Base-by-base conservation (phyloP, 2,113 vertebrate species). In the Zosterops hypoxanthus region DNA sequence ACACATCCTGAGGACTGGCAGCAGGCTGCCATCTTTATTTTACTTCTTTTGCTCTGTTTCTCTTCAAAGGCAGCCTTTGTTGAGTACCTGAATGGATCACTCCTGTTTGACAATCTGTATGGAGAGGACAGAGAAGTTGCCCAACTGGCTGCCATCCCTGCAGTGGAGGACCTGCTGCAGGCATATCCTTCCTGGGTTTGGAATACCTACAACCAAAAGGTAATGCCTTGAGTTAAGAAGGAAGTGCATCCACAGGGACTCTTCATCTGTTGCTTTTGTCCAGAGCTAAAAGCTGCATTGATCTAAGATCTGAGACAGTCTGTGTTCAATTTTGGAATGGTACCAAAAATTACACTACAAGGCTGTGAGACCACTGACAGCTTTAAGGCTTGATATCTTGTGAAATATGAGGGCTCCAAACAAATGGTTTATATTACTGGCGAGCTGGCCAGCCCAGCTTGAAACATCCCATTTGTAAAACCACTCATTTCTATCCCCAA, bases 51-150 rank as follows among this genome's bases (percentile, higher is more conserved):
- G 8, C 49, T 89, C 56, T 90, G 55, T 91, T 96, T 97, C 89
- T 90, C 64, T 83, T 61, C 14, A 14, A 97, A 99, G 99, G 80
- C 98, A 53, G 99, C 99, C 9, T 99, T 99, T 82, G 98, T 99
- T 7, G 99, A 99, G 94, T 57, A 97, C 96, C 96, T 99, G 94
- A 98, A 99, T 14, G 98, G 98, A 41, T 47, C 99, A 21, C 88
- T 95, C 94, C 98, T 99, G 63, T 99, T 98, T 78, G 96, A 99
- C 65, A 98, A 94, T 97, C 97, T 99, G 98, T 98, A 98, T 22
- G 77, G 84, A 7, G 98, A 98, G 24, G 99, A 99, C 57, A 49
- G 95, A 39, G 98, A 99, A 72, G 98, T 98, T 88, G 93, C 91
- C 61, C 98, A 96, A 49, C 90, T 99, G 63, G 96, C 93, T 25